Conservation (phyloP, 2,113 vertebrate species). For the Nothoprocta perdicaria region DNA sequence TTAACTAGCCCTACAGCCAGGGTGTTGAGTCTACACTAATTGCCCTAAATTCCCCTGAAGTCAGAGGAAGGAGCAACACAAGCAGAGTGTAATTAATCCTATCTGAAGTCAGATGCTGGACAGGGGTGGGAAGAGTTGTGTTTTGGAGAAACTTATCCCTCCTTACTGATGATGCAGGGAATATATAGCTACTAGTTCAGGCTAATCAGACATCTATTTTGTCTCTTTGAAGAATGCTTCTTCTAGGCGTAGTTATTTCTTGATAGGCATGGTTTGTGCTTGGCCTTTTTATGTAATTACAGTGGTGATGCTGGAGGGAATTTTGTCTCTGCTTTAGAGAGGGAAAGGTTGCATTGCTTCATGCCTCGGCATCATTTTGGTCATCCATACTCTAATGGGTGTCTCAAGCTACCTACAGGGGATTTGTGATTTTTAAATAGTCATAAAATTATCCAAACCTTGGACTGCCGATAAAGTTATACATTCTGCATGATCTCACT, state of each 20-base stretch:
- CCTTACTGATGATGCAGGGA: background rate
- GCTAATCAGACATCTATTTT: background rate
- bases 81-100: background rate
- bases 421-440: background rate
- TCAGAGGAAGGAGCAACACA: background rate
- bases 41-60: background rate
- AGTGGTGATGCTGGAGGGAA: accelerated
- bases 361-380: accelerated
- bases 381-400: background rate
- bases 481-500: background rate
- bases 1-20: background rate
- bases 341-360: background rate
- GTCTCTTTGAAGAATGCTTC: background rate
- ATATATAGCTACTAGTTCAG: background rate
- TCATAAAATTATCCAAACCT: background rate
- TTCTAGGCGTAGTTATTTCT: background rate
- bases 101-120: background rate
- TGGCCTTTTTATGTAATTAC: background rate
- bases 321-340: background rate
- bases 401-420: background rate
- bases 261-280: accelerated
- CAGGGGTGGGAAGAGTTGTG: background rate
- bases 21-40: background rate
- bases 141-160: background rate
- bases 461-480: background rate